Evolutionary conservation across 2,797 vertebrate genomes (phyloP), one percentile per base, ranked within the genome.

Genomic region (Peromyscus eremicus): DNA sequence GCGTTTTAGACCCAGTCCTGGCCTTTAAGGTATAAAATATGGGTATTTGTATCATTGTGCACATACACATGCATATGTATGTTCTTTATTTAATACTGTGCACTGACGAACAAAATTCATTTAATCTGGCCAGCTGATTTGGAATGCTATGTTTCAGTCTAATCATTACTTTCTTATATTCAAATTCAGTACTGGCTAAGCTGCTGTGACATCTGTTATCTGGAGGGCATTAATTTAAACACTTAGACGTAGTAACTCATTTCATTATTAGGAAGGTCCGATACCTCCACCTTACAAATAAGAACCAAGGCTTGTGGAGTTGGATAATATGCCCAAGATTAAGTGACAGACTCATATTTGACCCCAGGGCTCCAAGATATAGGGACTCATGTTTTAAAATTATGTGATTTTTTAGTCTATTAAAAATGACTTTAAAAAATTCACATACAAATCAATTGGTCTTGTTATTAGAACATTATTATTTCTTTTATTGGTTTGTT

Each of bases 101-200:
- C 64, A 82, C 21, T 75, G 64, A 23, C 81, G 46, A 52, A 85
- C 43, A 55, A 93, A 87, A 75, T 52, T 83, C 55, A 93, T 68
- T 94, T n/a, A 80, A 89, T 93, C 71, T 34, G 87, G 14, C 10
- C 49, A 60, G 46, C 40, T 89, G n/a, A 70, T 96, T 95, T 89
- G 94, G 82, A 95, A 91, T 92, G 77, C 29, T 79, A 29, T 79
- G 88, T 90, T 6, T 66, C 12, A 62, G n/a, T 68, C 40, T 84
- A 81, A 49, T 89, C 14, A 70, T 76, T 91, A 76, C 70, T 92
- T 93, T 95, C 73, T 95, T 60, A 70, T 73, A 80, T 87, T 94
- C n/a, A 95, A 70, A 96, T 89, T 95, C 57, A 77, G 14, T 34
- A 71, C 94, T 95, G 92, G 55, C 89, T 88, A 87, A 89, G 82